Conservation (phyloP, 2,797 vertebrate species). For the Brachyrhaphis roseni region DNA sequence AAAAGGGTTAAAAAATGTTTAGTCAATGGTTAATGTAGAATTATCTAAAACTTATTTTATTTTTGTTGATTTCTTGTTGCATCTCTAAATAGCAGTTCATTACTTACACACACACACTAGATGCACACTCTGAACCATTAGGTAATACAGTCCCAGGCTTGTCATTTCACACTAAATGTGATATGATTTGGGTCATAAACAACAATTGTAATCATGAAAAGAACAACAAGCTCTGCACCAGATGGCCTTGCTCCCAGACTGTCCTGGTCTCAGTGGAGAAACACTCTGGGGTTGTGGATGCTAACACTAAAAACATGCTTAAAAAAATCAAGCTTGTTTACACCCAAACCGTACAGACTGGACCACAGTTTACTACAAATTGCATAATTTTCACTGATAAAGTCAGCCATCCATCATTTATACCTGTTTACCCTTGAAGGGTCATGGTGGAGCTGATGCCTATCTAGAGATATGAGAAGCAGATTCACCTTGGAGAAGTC, state of each 20-base stretch:
- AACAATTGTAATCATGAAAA: slow-evolving; percentile 9
- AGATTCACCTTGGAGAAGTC: too few species aligned
- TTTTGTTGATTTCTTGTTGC: not conserved
- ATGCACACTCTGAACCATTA: not conserved
- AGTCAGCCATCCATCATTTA: not conserved
- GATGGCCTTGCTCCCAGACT: not conserved
- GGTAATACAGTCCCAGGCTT: not conserved
- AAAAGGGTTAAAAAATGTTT: not conserved
- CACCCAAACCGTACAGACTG: not conserved
- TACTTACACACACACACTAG: too few species aligned
- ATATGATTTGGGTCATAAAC: not conserved
- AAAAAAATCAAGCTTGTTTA: not conserved
- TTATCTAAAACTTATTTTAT: not conserved
- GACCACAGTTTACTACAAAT: not conserved
- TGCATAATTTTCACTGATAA: not conserved
- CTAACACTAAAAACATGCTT: not conserved
- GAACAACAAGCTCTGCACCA: slow-evolving; percentile 6
- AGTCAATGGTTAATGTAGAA: not conserved
- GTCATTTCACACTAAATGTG: slow-evolving; percentile 1
- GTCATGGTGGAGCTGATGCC: not conserved
- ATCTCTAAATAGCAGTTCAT: not conserved
- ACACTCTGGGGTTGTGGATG: not conserved
- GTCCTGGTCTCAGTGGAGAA: not conserved
- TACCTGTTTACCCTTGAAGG: not conserved
- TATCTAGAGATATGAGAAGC: not conserved